Base-by-base conservation (phyloP, 2,113 vertebrate genomes). In the Tauraco erythrolophus region DNA sequence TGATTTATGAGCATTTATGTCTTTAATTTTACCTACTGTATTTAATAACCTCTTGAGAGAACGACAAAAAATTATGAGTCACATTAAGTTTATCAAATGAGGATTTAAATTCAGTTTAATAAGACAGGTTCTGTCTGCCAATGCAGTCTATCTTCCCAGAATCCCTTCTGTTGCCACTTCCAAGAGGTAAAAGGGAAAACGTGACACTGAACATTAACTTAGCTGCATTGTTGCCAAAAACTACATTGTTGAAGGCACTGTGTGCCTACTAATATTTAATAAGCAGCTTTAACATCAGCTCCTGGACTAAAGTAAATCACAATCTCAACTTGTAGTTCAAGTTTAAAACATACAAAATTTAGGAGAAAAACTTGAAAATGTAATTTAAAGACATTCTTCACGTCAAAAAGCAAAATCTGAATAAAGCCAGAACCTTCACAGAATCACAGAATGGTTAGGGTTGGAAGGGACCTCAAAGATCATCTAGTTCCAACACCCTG, bases 41-140 rank as follows among this genome's bases (percentile, higher is more conserved):
- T 69, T 94, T 82, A 96, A 74, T 72, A 85, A 82, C 12, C 35
- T 75, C 69, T 87, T 82, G 46, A 88, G 37, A 7, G 57, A 75
- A 89, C 66, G 33, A 91, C 35, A 79, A 76, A 95, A 88, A 90
- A 79, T 6, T 61, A 82, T 28, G 14, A 92, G 56, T 92, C 71
- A 85, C 10, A 11, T 62, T 72, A 92, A 80, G 39, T 71, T 88
- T 43, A 88, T 86, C 56, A 95, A 91, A 53, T 50, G 80, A 80
- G 30, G 53, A 57, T 89, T 96, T 91, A 86, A 88, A 89, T 69
- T 83, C 9, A 8, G 58, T 88, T 97, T 89, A 85, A n/a, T 75
- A 74, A 88, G 65, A 89, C 25, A 13, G 15, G 21, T 80, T n/a
- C 69, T 65, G 19, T 45, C 60, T 83, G 61, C 41, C 70, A 84